Percentiles rank a stretch among this genome's conserved stretches.
Conservation (phyloP, 2,797 vertebrate genomes). For the Hydrolagus colliei region DNA sequence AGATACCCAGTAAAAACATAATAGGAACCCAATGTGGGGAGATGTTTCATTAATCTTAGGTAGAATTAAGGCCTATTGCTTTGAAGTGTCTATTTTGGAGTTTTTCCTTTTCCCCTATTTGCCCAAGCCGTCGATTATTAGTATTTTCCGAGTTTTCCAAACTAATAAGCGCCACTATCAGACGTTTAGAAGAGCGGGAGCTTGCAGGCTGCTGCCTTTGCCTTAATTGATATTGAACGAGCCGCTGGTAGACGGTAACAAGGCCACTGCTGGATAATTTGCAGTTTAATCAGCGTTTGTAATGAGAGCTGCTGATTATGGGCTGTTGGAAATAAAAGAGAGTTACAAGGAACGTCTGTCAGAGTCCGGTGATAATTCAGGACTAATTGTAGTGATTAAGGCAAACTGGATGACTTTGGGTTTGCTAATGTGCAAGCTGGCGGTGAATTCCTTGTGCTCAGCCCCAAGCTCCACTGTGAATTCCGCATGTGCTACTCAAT, state of each 20-base stretch:
- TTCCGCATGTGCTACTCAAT: constrained; percentile 45
- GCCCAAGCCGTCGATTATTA: constrained; percentile 86
- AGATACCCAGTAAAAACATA: constrained; percentile 28
- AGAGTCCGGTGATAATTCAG: constrained; percentile 92
- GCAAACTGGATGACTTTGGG: constrained; percentile 98
- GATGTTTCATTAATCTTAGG: constrained; percentile 16
- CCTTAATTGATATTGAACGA: constrained; percentile 99
- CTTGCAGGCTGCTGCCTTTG: constrained; percentile 85
- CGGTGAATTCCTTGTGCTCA: constrained; percentile 38
- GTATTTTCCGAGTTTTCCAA: constrained; percentile 99
- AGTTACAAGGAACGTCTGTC: constrained; percentile 99
- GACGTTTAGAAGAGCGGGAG: constrained; percentile 76
- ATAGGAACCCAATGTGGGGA: constrained; percentile 23
- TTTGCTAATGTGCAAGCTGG: constrained; percentile 67
- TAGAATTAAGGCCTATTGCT: not conserved
- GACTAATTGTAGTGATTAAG: constrained; percentile 92
- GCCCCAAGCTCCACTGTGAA: constrained; percentile 53
- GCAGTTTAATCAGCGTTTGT: constrained; percentile 99
- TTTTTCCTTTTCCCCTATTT: constrained; percentile 46
- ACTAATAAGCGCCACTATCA: constrained; percentile 98
- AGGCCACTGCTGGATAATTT: constrained; percentile 99
- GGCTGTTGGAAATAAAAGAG: constrained; percentile 94
- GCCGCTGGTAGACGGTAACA: constrained; percentile 91
- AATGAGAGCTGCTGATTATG: constrained; percentile 98
- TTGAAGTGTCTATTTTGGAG: constrained; percentile 10